Evolutionary conservation across 2,797 vertebrate species (phyloP).

Genomic region (Sarcophilus harrisii): DNA sequence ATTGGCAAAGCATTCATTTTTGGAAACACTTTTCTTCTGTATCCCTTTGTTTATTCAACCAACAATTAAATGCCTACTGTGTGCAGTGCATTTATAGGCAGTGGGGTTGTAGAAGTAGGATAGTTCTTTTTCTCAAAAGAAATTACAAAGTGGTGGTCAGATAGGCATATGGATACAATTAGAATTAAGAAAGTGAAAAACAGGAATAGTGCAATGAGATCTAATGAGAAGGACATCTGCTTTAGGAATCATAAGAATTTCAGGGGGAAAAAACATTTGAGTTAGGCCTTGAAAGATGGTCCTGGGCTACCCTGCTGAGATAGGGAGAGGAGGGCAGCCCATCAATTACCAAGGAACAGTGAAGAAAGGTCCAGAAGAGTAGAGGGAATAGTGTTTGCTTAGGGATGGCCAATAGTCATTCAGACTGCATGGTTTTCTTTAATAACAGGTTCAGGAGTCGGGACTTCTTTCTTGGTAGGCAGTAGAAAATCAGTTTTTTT

Average conservation of each 20-base stretch:
- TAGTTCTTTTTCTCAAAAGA: background rate
- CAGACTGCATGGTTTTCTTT: background rate
- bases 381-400: background rate
- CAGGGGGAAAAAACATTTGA: background rate
- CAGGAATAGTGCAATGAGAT: background rate
- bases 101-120: background rate
- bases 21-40: conserved; percentile 29
- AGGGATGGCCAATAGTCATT: background rate
- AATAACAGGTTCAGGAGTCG: background rate
- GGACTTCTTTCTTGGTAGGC: background rate
- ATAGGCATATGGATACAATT: background rate
- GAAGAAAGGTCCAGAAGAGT: background rate
- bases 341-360: background rate
- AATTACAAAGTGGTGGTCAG: background rate
- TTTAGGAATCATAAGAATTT: background rate
- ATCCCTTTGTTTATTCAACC: background rate
- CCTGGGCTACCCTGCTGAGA: background rate
- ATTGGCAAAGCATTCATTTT: background rate
- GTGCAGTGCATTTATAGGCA: background rate
- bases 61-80: background rate
- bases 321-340: background rate
- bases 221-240: background rate
- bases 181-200: background rate
- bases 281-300: background rate
- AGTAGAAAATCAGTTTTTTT: background rate